These are phyloP conservation scores for Toxostoma redivivum DNA, from an alignment of 2,113 vertebrate genomes.

Conservation along the genomic window DNA sequence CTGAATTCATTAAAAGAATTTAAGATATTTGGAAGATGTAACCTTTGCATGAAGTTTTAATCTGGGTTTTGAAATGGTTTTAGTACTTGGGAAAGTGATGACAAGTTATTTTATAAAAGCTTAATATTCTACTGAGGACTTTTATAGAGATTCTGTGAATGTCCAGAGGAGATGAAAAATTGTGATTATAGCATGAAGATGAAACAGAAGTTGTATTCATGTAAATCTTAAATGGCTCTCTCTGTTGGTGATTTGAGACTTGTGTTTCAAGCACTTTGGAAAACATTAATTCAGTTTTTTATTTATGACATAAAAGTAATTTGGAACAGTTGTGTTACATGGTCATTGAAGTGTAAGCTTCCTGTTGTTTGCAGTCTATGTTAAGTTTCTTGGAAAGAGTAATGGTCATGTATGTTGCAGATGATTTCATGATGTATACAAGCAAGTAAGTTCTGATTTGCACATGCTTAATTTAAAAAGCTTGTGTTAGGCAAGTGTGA, in stretches of 20 bases:
- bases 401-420: not conserved
- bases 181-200: not conserved
- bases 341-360: not conserved
- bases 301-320: not conserved
- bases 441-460: not conserved
- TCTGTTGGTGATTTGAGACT: not conserved
- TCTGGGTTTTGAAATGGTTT: not conserved
- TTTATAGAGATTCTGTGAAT: not conserved
- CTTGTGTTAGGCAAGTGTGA: not conserved
- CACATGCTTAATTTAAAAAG: not conserved
- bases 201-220: not conserved
- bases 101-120: not conserved
- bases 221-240: not conserved
- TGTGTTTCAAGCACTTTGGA: not conserved
- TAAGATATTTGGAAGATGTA: not conserved
- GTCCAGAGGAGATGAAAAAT: not conserved
- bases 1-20: not conserved
- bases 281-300: not conserved
- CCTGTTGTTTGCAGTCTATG: not conserved
- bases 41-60: not conserved
- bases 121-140: not conserved
- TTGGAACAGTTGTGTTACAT: not conserved
- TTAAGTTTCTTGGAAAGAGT: not conserved
- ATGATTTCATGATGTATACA: not conserved
- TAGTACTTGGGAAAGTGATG: not conserved